These are phyloP conservation scores for Apistogramma diplotaenia DNA, from an alignment of 2,113 vertebrate genomes.

Conservation along the genomic window DNA sequence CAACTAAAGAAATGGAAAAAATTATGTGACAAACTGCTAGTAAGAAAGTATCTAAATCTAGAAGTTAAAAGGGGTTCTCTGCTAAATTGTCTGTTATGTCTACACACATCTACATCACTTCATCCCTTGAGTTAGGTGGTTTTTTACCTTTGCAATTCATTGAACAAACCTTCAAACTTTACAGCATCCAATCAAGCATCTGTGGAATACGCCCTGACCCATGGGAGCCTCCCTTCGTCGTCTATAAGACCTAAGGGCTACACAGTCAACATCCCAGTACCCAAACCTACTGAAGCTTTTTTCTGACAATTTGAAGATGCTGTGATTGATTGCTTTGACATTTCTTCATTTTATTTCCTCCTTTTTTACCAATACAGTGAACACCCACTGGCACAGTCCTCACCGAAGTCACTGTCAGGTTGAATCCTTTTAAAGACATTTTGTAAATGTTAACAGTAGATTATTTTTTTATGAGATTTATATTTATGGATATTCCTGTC, in stretches of 20 bases:
- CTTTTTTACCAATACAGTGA: neutral
- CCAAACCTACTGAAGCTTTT: fast-evolving
- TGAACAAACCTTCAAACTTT: neutral
- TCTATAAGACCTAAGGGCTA: neutral
- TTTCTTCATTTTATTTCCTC: neutral
- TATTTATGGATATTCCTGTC: neutral
- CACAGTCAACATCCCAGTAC: neutral
- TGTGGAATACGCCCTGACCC: neutral
- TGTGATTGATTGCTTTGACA: neutral
- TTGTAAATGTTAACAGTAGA: neutral
- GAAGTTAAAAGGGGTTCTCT: neutral
- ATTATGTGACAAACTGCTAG: neutral
- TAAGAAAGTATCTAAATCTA: neutral
- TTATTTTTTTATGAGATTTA: neutral
- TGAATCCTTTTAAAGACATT: neutral
- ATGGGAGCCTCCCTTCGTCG: no score
- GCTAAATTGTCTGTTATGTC: neutral
- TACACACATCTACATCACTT: neutral
- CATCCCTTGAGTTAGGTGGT: no score
- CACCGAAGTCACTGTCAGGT: neutral
- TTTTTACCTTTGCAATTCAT: neutral
- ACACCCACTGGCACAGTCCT: neutral
- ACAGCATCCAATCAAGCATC: neutral
- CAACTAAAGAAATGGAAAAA: neutral
- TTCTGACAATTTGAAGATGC: neutral